Evolutionary conservation across 2,888 invertebrate genomes (phyloP).

Genomic region (Drosophila macrothrix): DNA sequence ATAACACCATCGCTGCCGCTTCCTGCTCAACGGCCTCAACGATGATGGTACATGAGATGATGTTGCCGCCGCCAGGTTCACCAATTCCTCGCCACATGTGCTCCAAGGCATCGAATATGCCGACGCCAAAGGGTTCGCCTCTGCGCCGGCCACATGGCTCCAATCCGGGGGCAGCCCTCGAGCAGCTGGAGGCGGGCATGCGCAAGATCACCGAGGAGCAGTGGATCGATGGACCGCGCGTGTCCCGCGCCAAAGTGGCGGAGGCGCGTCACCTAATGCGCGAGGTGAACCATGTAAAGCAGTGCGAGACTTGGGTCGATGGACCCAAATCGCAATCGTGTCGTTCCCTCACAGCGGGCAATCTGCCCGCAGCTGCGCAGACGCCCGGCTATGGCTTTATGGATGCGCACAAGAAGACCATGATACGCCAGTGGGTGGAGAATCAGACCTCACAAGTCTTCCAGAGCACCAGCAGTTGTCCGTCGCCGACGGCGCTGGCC

Average conservation of each 20-base stretch:
- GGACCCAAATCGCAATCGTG: conserved; percentile 91
- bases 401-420: conserved; percentile 96
- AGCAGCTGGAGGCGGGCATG: conserved; percentile 83
- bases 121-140: conserved; percentile 87
- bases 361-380: conserved; percentile 81
- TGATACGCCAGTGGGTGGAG: conserved; percentile 97
- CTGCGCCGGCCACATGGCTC: conserved; percentile 84
- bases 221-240: conserved; percentile 98
- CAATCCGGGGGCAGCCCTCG: conserved; percentile 66
- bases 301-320: conserved; percentile 97
- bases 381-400: conserved; percentile 92
- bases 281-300: conserved; percentile 91
- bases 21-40: conserved; percentile 34
- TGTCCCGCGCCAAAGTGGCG: conserved; percentile 92
- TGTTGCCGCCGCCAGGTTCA: conserved; percentile 55
- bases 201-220: conserved; percentile 91
- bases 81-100: conserved; percentile 76
- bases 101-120: conserved; percentile 85
- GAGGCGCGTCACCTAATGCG: conserved; percentile 92
- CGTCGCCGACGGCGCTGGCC: conserved; percentile 85
- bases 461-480: conserved; percentile 85
- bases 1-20: conserved; percentile 5
- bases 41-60: conserved; percentile 47
- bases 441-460: conserved; percentile 93
- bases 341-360: conserved; percentile 85